Conservation (phyloP, 1,140 invertebrate species). For the Andrena cerasifolii region DNA sequence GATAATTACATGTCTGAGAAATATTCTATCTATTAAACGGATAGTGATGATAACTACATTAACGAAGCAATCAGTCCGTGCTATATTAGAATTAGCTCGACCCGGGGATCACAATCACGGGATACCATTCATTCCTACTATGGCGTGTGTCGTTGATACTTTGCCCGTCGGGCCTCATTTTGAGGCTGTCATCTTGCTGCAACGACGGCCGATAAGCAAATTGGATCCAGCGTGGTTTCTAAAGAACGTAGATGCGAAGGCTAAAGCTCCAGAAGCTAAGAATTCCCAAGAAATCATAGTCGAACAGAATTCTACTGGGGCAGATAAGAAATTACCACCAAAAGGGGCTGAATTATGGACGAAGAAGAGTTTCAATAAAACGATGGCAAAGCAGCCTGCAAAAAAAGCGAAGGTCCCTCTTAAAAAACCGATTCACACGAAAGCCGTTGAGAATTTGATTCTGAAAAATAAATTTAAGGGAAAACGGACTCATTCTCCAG, state of each 20-base stretch:
- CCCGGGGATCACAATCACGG: conserved; percentile 70
- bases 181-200: conserved; percentile 78
- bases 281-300: neutral
- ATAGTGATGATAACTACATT: conserved; percentile 79
- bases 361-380: conserved; percentile 36
- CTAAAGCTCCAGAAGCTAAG: conserved; percentile 18
- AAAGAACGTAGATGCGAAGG: neutral
- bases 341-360: conserved; percentile 13
- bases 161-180: conserved; percentile 76
- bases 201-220: conserved; percentile 74
- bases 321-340: conserved; percentile 5
- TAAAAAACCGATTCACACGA: conserved; percentile 46
- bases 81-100: conserved; percentile 78
- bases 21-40: conserved; percentile 73
- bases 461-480: conserved; percentile 49
- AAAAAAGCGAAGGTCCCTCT: conserved; percentile 25
- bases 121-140: conserved; percentile 77
- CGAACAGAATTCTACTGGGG: conserved; percentile 7
- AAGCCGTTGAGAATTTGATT: conserved; percentile 40
- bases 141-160: conserved; percentile 78
- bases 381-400: conserved; percentile 4
- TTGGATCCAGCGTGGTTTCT: conserved; percentile 51
- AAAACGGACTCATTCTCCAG: conserved; percentile 63
- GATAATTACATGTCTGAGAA: conserved; percentile 75
- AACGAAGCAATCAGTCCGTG: conserved; percentile 80